A percentile compares a stretch with the other conserved stretches of the same genome.
Evolutionary conservation across 2,113 vertebrate genomes (phyloP).

Genomic region (Neotoma lepida): DNA sequence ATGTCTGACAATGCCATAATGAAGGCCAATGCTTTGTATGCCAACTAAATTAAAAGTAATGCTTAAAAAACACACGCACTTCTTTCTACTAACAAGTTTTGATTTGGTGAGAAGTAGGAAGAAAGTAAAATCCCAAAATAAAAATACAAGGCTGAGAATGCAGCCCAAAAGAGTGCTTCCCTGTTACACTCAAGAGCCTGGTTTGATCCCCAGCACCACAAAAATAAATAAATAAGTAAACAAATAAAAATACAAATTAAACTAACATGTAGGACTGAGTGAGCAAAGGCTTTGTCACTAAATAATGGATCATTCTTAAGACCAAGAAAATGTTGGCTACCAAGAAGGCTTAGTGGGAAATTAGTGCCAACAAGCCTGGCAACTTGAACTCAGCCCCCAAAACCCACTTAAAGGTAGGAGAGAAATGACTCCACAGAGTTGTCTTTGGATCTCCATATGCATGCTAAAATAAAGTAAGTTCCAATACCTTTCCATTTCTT

Average conservation of each 20-base stretch:
- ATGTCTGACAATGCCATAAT: background rate
- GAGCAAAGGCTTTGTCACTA: conserved; percentile 2
- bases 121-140: conserved; percentile 25
- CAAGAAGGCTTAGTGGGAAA: background rate
- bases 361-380: background rate
- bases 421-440: no score
- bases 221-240: background rate
- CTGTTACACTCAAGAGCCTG: background rate
- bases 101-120: background rate
- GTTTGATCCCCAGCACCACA: background rate
- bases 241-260: background rate
- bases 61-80: background rate
- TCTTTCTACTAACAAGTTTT: conserved; percentile 42
- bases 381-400: background rate
- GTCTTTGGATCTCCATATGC: no score
- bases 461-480: no score
- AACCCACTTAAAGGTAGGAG: background rate
- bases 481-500: no score
- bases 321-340: background rate
- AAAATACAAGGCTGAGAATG: background rate
- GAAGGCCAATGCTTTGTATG: background rate
- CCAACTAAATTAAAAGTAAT: background rate
- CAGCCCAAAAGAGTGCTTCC: background rate
- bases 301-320: background rate
- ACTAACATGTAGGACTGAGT: background rate